Evolutionary conservation across 2,113 vertebrate species (phyloP).

Genomic region (Spea bombifrons): DNA sequence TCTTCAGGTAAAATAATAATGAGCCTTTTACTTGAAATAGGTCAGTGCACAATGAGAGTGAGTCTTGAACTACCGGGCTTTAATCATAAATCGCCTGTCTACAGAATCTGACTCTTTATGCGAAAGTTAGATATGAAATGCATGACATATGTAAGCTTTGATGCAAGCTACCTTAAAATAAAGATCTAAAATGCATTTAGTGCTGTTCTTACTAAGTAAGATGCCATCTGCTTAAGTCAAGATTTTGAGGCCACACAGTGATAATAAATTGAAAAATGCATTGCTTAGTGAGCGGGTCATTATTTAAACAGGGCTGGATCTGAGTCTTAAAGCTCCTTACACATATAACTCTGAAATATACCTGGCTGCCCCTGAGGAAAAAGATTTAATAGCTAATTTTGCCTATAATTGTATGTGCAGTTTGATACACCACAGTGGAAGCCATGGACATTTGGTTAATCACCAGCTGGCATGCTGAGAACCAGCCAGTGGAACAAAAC

Average conservation of each 20-base stretch:
- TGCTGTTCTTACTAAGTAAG: background rate
- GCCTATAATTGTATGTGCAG: background rate
- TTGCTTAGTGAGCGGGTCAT: background rate
- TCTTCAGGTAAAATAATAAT: slow-evolving; percentile 48
- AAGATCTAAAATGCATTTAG: background rate
- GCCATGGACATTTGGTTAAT: too few species aligned
- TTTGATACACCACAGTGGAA: too few species aligned
- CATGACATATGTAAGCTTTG: slow-evolving; percentile 19
- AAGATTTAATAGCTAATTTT: background rate
- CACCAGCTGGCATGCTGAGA: too few species aligned
- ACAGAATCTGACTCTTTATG: slow-evolving; percentile 22
- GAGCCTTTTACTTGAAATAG: slow-evolving; percentile 43
- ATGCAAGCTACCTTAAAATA: background rate
- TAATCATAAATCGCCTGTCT: slow-evolving; percentile 33
- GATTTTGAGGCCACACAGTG: too few species aligned
- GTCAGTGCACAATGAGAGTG: slow-evolving; percentile 46
- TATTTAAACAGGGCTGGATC: background rate
- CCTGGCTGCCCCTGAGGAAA: background rate
- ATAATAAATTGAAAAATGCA: background rate
- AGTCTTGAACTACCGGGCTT: slow-evolving; percentile 34
- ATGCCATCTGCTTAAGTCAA: too few species aligned
- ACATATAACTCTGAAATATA: background rate
- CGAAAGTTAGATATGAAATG: slow-evolving; percentile 18
- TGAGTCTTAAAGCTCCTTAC: too few species aligned
- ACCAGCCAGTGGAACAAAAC: too few species aligned